Percentiles rank a stretch among this genome's conserved stretches.
Conservation (phyloP, 1,140 invertebrate genomes). For the Camponotus vicinus region DNA sequence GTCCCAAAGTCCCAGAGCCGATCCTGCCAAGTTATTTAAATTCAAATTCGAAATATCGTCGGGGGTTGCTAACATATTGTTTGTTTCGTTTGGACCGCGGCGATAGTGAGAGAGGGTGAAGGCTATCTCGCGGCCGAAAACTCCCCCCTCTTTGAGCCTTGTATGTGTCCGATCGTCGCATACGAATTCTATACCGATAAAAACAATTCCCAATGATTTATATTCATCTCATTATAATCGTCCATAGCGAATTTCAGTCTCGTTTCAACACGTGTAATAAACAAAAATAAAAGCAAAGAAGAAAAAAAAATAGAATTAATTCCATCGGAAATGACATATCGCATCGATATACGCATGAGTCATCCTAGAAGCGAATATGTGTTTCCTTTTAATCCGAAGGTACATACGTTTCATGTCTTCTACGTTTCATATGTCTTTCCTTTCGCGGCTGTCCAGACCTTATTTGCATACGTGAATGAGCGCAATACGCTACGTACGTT, state of each 20-base stretch:
- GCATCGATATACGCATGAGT: neutral
- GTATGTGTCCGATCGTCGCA: constrained; percentile 58
- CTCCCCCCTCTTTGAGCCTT: constrained; percentile 41
- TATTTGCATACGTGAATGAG: constrained; percentile 79
- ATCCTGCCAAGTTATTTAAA: constrained; percentile 87
- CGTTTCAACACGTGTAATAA: neutral
- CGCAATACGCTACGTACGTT: constrained; percentile 67
- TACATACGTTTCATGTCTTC: constrained; percentile 9
- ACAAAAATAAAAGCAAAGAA: neutral
- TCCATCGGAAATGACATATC: neutral
- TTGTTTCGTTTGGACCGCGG: constrained; percentile 85
- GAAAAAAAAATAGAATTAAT: neutral
- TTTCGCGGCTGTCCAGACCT: constrained; percentile 63
- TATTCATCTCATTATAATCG: constrained; percentile 42
- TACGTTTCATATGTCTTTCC: constrained; percentile 48
- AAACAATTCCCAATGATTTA: constrained; percentile 46
- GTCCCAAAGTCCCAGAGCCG: constrained; percentile 86
- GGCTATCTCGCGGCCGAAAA: constrained; percentile 73
- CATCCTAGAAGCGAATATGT: neutral
- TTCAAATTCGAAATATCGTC: constrained; percentile 87
- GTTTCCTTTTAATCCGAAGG: constrained; percentile 14
- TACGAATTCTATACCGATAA: constrained; percentile 34
- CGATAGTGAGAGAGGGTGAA: constrained; percentile 77
- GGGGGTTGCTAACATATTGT: constrained; percentile 87
- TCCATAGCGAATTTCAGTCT: neutral